Evolutionary conservation across 2,888 invertebrate species (phyloP), one percentile per base, ranked within the genome.

Genomic region (Griposia aprilina): DNA sequence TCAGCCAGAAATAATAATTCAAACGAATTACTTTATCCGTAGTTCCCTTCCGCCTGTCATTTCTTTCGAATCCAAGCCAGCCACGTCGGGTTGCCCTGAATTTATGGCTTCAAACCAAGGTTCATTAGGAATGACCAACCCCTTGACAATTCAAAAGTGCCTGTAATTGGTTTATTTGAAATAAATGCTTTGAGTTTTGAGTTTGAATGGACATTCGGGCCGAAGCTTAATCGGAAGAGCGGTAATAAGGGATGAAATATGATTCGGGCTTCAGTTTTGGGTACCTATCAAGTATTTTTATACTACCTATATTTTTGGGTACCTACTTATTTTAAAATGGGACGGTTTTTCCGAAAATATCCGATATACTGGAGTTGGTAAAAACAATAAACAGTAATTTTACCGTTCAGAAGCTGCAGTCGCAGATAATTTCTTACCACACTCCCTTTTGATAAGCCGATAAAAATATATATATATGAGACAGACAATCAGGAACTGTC

Each of bases 401-500:
- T 23, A 45, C 11, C 2, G 23, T 63, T 63, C 15, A 52, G 30
- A 65, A 81, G n/a, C 36, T 80, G 3, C 30, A 36, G 3, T 36
- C 30, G 55, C 52, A 80, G 71, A 83, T 67, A 71, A 71, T 1
- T 77, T 60, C 17, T 67, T 36, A 45, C 13, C 52, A 48, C 62
- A 78, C 45, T 62, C 62, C 57, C 62, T 63, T 59, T 26, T 36
- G 71, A 71, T 80, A 82, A 59, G 10, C 48, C 20, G 20, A 81
- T 59, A 67, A 81, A 70, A 67, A 36, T 59, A 74, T 81, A 36
- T 59, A 74, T 81, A 36, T 48, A 55, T n/a, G 17, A 76, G 74
- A 74, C 63, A 87, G 50, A 80, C 84, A 86, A 90, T 89, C 88
- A 86, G 87, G 71, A 88, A 76, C 81, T 90, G 89, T 83, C 89